These are phyloP conservation scores for Trichoplusia ni DNA, from an alignment of 1,140 invertebrate species.

Conservation along the genomic window DNA sequence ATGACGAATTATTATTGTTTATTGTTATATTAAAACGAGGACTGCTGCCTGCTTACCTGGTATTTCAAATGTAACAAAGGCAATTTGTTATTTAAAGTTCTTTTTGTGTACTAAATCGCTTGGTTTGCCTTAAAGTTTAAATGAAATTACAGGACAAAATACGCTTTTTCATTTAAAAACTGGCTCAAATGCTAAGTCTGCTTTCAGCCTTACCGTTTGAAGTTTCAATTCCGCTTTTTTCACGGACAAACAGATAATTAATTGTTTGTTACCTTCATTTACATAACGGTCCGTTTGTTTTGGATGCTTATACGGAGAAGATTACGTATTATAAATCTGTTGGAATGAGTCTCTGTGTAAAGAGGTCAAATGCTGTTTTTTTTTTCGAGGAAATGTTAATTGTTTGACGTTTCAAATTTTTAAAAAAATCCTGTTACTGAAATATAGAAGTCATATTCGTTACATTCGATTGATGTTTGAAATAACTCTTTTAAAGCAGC, in stretches of 20 bases:
- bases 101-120: not conserved
- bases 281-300: constrained; percentile 32
- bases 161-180: too few relatives aligned
- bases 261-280: constrained; percentile 51
- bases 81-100: too few relatives aligned
- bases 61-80: too few relatives aligned
- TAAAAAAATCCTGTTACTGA: too few relatives aligned
- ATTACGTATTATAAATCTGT: constrained; percentile 24
- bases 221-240: constrained; percentile 47
- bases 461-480: too few relatives aligned
- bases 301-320: constrained; percentile 6
- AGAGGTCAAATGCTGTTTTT: not conserved
- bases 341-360: not conserved
- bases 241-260: constrained; percentile 46
- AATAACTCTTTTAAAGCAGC: too few relatives aligned
- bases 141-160: too few relatives aligned
- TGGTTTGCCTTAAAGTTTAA: too few relatives aligned
- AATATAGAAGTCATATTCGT: too few relatives aligned
- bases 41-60: not conserved
- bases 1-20: too few relatives aligned
- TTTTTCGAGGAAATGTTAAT: not conserved
- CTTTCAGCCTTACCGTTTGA: constrained; percentile 24
- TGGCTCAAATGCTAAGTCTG: not conserved
- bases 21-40: too few relatives aligned
- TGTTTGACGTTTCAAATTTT: too few relatives aligned